Evolutionary conservation across 2,888 invertebrate species (phyloP).

Genomic region (Globia sparganii): DNA sequence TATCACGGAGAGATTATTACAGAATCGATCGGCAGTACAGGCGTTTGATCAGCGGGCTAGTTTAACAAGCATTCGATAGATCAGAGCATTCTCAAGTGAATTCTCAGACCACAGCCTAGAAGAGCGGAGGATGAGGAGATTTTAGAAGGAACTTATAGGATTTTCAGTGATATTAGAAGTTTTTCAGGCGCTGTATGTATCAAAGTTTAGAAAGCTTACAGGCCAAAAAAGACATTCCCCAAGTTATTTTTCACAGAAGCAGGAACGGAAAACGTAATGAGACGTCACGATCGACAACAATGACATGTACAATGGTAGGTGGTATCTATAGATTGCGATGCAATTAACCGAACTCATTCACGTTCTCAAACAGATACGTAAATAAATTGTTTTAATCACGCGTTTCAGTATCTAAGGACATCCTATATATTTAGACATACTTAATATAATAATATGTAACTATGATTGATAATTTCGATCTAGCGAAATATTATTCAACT

Average conservation of each 20-base stretch:
- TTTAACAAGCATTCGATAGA: neutral
- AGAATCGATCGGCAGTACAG: too few relatives aligned
- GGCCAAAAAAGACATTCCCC: neutral
- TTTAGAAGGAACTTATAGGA: neutral
- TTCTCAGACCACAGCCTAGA: neutral
- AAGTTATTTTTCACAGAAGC: neutral
- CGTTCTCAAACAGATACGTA: constrained; percentile 21
- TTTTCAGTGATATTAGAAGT: neutral
- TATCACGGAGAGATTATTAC: too few relatives aligned
- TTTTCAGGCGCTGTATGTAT: neutral
- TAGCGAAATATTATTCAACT: constrained; percentile 41
- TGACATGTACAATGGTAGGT: neutral
- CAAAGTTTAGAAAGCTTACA: neutral
- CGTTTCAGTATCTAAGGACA: constrained; percentile 23
- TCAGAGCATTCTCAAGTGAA: neutral
- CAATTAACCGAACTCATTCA: constrained; percentile 23
- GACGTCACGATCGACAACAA: neutral
- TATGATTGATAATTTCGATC: constrained; percentile 37
- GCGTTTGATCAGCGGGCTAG: neutral
- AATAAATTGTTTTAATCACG: constrained; percentile 29
- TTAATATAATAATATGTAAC: constrained; percentile 3
- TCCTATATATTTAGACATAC: constrained; percentile 26
- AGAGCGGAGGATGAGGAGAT: neutral
- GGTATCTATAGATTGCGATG: constrained; percentile 12
- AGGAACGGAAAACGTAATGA: too few relatives aligned